Percentiles rank a stretch among this genome's conserved stretches.
phyloP scores from a whole-genome alignment of 2,113 vertebrate genomes.

The Conger conger region DNA sequence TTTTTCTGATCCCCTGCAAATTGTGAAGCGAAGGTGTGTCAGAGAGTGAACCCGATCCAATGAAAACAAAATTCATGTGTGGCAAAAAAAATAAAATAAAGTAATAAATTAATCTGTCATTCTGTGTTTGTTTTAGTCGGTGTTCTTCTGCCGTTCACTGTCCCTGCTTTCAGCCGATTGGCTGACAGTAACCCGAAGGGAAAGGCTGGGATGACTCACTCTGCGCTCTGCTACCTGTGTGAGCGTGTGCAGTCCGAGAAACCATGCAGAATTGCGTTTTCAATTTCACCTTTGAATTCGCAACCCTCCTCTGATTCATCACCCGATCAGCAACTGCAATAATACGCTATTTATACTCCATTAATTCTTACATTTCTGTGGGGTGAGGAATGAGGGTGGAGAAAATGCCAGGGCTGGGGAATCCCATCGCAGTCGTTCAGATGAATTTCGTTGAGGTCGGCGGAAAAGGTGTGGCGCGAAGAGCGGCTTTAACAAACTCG shows the following conservation, averaged over 20 bases:
- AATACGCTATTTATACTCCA: background rate
- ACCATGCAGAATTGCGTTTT: background rate
- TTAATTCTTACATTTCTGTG: background rate
- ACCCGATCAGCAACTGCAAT: background rate
- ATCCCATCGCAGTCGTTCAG: background rate
- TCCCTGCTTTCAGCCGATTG: background rate
- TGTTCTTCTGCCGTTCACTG: background rate
- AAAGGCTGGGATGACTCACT: background rate
- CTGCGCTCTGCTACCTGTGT: background rate
- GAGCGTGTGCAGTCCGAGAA: background rate
- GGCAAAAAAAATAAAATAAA: conserved; percentile 27
- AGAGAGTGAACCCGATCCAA: background rate
- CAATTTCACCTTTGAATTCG: background rate
- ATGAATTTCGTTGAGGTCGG: background rate
- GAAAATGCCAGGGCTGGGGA: background rate
- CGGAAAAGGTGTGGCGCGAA: background rate
- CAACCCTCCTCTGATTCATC: background rate
- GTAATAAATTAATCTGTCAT: conserved; percentile 16
- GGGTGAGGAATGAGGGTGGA: background rate
- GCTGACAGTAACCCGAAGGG: background rate
- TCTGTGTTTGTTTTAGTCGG: background rate
- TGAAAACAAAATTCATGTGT: conserved; percentile 17
- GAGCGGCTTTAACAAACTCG: background rate
- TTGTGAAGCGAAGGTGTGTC: conserved; percentile 7
- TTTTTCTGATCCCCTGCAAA: conserved; percentile 19